A percentile compares a stretch with the other conserved stretches of the same genome.
These are phyloP conservation scores for Zophobas atratus DNA, from an alignment of 1,140 invertebrate species.

Conservation along the genomic window DNA sequence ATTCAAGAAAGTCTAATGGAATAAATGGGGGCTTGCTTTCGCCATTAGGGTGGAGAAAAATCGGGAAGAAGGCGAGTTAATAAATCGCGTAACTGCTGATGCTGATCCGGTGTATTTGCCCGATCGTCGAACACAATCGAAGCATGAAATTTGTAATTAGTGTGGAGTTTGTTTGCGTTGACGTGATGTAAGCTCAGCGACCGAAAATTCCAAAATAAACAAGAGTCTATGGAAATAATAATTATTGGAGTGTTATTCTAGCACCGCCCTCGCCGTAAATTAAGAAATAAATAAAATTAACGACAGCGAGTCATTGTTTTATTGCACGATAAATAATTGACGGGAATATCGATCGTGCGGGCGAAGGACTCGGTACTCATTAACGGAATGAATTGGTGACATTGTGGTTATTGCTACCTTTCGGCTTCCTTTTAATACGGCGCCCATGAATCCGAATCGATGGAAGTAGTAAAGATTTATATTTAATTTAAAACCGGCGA, in stretches of 20 bases:
- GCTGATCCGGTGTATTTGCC: slow-evolving; percentile 30
- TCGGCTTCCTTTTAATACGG: slow-evolving; percentile 3
- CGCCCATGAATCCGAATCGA: slow-evolving; percentile 19
- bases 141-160: slow-evolving; percentile 43
- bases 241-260: slow-evolving; percentile 5
- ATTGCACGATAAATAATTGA: slow-evolving; percentile 38
- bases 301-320: slow-evolving; percentile 19
- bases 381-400: slow-evolving; percentile 12
- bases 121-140: slow-evolving; percentile 28
- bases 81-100: slow-evolving; percentile 28
- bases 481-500: slow-evolving; percentile 44
- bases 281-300: slow-evolving; percentile 41
- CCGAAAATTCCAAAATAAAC: slow-evolving; percentile 28
- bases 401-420: slow-evolving; percentile 8
- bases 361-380: slow-evolving; percentile 4
- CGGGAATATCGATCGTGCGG: slow-evolving; percentile 3
- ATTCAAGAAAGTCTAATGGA: too few relatives aligned
- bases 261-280: slow-evolving; percentile 6
- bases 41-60: neutral
- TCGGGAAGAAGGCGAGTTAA: slow-evolving; percentile 12
- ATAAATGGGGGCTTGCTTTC: too few relatives aligned
- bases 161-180: slow-evolving; percentile 38
- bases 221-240: slow-evolving; percentile 30
- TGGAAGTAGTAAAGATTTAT: slow-evolving; percentile 42
- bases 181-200: slow-evolving; percentile 36